phyloP scores from a whole-genome alignment of 2,113 vertebrate species.

The Amphiprion percula region DNA sequence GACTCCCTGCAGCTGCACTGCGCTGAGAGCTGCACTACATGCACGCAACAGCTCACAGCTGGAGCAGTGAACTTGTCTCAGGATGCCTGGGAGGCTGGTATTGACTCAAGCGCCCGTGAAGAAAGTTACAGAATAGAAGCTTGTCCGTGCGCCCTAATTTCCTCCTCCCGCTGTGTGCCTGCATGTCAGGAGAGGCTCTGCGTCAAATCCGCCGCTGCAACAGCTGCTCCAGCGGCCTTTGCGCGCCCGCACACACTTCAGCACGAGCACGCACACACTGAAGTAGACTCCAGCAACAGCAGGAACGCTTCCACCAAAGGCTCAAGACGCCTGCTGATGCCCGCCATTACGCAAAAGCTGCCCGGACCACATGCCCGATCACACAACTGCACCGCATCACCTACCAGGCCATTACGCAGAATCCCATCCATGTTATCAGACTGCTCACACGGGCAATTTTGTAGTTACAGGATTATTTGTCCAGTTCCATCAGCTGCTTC shows the following conservation, averaged over 20 bases:
- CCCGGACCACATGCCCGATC: constrained; percentile 28
- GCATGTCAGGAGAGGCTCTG: constrained; percentile 36
- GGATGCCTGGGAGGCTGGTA: constrained; percentile 23
- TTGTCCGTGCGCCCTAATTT: constrained; percentile 34
- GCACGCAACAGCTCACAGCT: constrained; percentile 33
- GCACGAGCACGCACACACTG: constrained; percentile 17
- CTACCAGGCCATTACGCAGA: background rate
- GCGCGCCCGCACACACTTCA: constrained; percentile 14
- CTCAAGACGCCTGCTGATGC: constrained; percentile 46
- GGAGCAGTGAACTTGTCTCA: constrained; percentile 3
- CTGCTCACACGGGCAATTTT: constrained; percentile 10
- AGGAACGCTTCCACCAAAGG: constrained; percentile 34
- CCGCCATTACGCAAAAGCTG: constrained; percentile 64
- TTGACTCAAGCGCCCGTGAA: constrained; percentile 29
- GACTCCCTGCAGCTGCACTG: constrained; percentile 48
- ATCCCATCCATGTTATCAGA: background rate
- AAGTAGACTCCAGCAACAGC: constrained; percentile 32
- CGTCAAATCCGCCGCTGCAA: constrained; percentile 56
- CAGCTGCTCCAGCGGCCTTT: constrained; percentile 53
- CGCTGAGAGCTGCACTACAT: background rate
- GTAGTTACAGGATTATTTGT: constrained; percentile 23
- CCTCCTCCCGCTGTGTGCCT: constrained; percentile 18
- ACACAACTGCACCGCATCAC: constrained; percentile 4
- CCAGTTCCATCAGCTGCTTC: constrained; percentile 20
- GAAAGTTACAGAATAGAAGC: constrained; percentile 12